These are phyloP conservation scores for Leptinotarsa tumamoca DNA, from an alignment of 2,888 invertebrate species.

Conservation along the genomic window DNA sequence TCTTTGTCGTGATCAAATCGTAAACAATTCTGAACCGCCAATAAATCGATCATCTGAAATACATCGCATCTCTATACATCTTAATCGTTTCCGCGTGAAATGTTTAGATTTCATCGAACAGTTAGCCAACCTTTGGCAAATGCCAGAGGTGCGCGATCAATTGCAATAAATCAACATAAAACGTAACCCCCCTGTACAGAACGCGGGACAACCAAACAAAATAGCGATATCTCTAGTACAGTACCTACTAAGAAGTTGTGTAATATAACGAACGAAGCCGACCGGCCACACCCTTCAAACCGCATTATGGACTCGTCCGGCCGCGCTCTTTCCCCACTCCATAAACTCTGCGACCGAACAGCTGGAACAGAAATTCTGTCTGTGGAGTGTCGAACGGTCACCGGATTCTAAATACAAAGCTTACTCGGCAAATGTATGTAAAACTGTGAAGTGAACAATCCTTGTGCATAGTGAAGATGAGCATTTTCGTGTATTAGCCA, in stretches of 20 bases:
- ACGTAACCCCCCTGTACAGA: neutral
- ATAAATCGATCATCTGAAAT: neutral
- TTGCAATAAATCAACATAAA: neutral
- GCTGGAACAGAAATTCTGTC: slow-evolving; percentile 38
- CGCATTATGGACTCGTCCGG: slow-evolving; percentile 49
- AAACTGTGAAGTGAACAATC: neutral
- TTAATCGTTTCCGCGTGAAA: neutral
- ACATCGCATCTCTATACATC: neutral
- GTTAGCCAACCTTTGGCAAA: neutral
- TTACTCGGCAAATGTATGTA: neutral
- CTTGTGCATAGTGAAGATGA: neutral
- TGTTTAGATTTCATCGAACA: neutral
- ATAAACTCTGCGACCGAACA: slow-evolving; percentile 21
- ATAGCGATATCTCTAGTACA: slow-evolving; percentile 8
- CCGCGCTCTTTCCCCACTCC: slow-evolving; percentile 46
- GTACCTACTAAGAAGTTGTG: neutral
- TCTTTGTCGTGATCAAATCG: neutral
- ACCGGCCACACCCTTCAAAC: slow-evolving; percentile 38
- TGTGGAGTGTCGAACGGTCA: slow-evolving; percentile 9
- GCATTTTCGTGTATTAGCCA: neutral
- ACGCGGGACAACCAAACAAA: neutral
- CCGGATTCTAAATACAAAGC: slow-evolving; percentile 7
- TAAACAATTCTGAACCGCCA: neutral
- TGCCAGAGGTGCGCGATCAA: neutral
- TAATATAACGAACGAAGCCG: slow-evolving; percentile 4